Conservation (phyloP, 2,113 vertebrate genomes). For the Zosterops borbonicus region DNA sequence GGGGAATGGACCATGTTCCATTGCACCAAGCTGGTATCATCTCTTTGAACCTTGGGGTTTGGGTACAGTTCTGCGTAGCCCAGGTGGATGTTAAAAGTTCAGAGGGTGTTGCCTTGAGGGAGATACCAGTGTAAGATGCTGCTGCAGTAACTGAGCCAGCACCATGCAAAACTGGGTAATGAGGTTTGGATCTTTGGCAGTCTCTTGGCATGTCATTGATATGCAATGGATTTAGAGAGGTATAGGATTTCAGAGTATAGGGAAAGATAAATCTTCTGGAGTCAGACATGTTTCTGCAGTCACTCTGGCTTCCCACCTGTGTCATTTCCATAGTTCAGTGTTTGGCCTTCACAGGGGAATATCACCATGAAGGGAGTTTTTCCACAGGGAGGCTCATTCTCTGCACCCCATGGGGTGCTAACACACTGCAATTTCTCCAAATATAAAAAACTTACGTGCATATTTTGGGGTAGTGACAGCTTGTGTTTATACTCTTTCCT, state of each 20-base stretch:
- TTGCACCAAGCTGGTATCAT: neutral
- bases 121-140: neutral
- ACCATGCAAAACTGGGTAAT: neutral
- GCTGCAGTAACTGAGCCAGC: neutral
- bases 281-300: neutral
- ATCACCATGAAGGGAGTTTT: neutral
- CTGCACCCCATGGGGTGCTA: neutral
- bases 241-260: neutral
- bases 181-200: neutral
- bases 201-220: too few species aligned
- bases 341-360: fast-evolving
- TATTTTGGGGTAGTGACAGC: neutral
- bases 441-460: neutral
- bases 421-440: neutral
- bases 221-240: neutral
- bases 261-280: neutral
- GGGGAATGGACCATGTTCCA: neutral
- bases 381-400: neutral
- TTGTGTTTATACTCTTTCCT: neutral
- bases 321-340: neutral
- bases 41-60: neutral
- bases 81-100: neutral
- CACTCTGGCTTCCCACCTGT: neutral
- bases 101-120: neutral
- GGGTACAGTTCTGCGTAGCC: neutral